Base-by-base conservation (phyloP, 2,113 vertebrate genomes). In the Struthio camelus region DNA sequence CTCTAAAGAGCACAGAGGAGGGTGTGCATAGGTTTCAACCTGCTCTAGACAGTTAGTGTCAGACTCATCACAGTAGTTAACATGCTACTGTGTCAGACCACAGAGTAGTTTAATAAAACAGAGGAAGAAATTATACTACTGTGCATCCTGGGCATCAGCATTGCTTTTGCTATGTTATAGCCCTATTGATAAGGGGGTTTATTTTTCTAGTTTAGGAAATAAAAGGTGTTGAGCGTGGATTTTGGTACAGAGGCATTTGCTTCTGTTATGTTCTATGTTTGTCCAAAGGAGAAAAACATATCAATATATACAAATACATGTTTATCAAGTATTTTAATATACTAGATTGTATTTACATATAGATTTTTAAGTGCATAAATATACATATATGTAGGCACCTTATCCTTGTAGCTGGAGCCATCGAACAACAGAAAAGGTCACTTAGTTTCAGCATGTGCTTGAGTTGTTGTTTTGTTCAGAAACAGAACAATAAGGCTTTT, bases 381-480 rank as follows among this genome's bases (percentile, higher is more conserved):
- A 81, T 40, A 23, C 16, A 9, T 23, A 6, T 67, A 6, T n/a
- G 12, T 62, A 82, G 81, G 5, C 7, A 85, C 20, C 36, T 54
- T 64, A 78, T 89, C 82, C 40, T 16, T 48, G 9, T 90, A 89
- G 79, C 42, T 83, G n/a, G 51, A 81, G 82, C 61, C 36, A 87
- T 69, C n/a, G 61, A 20, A 38, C 25, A 56, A 51, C 32, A 66
- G 50, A 72, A 69, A 84, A 53, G 7, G 2, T 54, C n/a, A n/a
- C 25, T 66, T 87, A 80, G 17, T 81, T 93, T 88, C 48, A 90
- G 61, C 64, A 50, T 50, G 64, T 66, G 48, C 56, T 86, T 70
- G 62, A 89, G 82, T 59, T 89, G 51, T 79, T 91, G 51, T 27
- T 96, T 95, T 89, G 40, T 67, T 90, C 54, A 84, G 46, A 89